Conservation (phyloP, 2,113 vertebrate species). For the Prietella phreatophila region DNA sequence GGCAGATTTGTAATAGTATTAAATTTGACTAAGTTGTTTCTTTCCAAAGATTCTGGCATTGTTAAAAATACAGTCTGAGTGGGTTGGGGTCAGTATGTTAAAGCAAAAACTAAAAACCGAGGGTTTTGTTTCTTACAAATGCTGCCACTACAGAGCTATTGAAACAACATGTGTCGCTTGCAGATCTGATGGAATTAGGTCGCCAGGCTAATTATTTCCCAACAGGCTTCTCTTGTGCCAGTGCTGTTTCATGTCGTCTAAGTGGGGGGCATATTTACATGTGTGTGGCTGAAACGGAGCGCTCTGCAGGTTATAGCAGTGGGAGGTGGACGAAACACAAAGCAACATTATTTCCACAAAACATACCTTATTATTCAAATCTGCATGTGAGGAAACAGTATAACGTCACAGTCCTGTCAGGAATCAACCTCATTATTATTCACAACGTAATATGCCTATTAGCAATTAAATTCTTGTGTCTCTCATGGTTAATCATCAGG, state of each 20-base stretch:
- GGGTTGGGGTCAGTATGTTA: not conserved
- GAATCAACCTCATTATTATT: not conserved
- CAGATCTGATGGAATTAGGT: constrained; percentile 21
- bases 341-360: not conserved
- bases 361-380: not conserved
- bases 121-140: not conserved
- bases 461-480: not conserved
- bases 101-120: not conserved
- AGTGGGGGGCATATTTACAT: constrained; percentile 33
- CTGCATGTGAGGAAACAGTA: not conserved
- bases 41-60: not conserved
- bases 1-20: not conserved
- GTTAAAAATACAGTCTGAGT: not conserved
- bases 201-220: constrained; percentile 21
- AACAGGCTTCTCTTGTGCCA: not conserved
- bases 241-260: not conserved
- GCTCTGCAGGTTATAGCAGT: constrained; percentile 1
- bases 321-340: not conserved
- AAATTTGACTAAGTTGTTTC: not conserved
- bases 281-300: constrained; percentile 10
- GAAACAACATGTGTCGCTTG: constrained; percentile 27
- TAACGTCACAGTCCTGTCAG: not conserved
- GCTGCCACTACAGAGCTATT: not conserved
- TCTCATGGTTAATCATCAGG: not conserved
- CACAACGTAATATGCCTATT: not conserved